phyloP scores from a whole-genome alignment of 2,797 vertebrate species.

The Streptopelia turtur region DNA sequence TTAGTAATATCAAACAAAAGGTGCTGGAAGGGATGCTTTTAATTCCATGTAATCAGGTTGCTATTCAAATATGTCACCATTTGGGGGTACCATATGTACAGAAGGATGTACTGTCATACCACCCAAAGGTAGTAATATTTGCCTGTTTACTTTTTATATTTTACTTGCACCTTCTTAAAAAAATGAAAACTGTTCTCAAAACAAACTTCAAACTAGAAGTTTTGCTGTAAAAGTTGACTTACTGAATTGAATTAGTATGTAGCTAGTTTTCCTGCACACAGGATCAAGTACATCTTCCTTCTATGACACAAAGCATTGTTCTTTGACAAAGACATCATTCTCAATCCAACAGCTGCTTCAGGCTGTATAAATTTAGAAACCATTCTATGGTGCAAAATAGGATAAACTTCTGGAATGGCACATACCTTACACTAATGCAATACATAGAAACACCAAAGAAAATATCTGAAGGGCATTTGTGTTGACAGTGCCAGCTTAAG shows the following conservation, averaged over 20 bases:
- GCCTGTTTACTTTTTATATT: not conserved
- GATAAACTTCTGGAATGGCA: not conserved
- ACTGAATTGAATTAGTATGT: not conserved
- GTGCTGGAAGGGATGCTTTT: not conserved
- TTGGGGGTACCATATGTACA: not conserved
- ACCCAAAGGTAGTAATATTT: not conserved
- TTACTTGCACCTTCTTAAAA: not conserved
- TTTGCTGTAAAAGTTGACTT: not conserved
- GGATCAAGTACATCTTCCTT: not conserved
- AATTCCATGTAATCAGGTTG: not conserved
- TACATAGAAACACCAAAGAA: not conserved
- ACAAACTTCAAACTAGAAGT: not conserved
- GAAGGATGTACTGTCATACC: not conserved
- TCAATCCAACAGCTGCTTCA: constrained; percentile 7
- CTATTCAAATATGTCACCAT: not conserved
- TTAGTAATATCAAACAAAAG: not conserved
- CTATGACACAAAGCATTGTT: not conserved
- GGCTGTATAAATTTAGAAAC: constrained; percentile 17
- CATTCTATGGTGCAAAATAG: not conserved
- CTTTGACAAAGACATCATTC: constrained; percentile 9
- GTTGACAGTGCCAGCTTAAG: not conserved
- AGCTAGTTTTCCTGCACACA: not conserved
- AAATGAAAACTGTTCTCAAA: not conserved
- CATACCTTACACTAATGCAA: not conserved
- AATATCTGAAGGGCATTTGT: constrained; percentile 8